These are phyloP conservation scores for Geococcyx californianus DNA, from an alignment of 2,113 vertebrate species.

Conservation along the genomic window DNA sequence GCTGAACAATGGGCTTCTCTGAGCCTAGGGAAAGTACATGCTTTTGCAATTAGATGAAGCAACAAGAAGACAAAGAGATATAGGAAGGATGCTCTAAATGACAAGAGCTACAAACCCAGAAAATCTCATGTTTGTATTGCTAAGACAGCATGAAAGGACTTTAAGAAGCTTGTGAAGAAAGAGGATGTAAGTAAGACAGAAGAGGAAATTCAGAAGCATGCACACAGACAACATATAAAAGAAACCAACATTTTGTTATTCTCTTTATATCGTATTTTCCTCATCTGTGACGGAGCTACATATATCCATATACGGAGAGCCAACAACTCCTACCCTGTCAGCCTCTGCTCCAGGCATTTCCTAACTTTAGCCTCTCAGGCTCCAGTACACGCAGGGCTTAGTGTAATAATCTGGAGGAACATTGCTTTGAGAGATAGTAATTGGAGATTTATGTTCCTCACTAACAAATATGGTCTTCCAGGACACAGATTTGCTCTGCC, in stretches of 20 bases:
- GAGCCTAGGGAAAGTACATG: slow-evolving; percentile 31
- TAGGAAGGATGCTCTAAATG: slow-evolving; percentile 5
- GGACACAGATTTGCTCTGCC: not conserved
- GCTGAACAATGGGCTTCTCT: slow-evolving; percentile 51
- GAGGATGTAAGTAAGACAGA: not conserved
- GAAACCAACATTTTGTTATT: not conserved
- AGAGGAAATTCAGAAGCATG: not conserved
- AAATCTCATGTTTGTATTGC: not conserved
- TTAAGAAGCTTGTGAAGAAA: not conserved
- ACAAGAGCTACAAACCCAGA: not conserved
- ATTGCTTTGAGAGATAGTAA: not conserved
- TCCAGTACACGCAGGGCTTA: not conserved
- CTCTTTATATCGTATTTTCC: not conserved
- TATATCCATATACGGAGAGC: not conserved
- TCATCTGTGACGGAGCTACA: not conserved
- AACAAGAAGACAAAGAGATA: slow-evolving; percentile 42
- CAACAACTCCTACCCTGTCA: not conserved
- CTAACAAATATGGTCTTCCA: not conserved
- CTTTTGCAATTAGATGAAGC: slow-evolving; percentile 54
- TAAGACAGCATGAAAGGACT: not conserved
- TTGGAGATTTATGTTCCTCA: not conserved
- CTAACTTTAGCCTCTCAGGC: not conserved
- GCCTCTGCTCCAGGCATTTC: not conserved
- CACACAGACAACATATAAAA: not conserved
- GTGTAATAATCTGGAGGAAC: not conserved